Evolutionary conservation across 2,113 vertebrate genomes (phyloP), one percentile per base, ranked within the genome.

Genomic region (Psilopogon haemacephalus): DNA sequence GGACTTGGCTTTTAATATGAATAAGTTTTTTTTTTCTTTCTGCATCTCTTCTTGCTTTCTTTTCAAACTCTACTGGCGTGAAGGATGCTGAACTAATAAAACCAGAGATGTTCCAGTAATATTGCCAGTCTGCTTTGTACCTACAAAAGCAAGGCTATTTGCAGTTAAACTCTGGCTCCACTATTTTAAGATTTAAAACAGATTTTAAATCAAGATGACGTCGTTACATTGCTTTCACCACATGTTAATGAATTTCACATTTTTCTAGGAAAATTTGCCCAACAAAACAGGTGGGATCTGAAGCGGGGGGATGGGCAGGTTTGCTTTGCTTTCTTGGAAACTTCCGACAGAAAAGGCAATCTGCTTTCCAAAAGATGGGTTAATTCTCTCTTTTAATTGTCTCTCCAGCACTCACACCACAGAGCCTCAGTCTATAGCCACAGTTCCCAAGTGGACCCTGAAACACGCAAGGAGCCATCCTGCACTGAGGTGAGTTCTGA

Each of bases 201-300:
- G 85, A 96, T 95, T 95, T 95, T 88, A 91, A 96, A 95, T 88
- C 95, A 94, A 86, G 82, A 95, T 93, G 91, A 94, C 48, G 28
- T 89, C 15, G 2, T 67, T 93, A 74, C 85, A 86, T 83, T 95
- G 75, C 89, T 91, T 95, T 95, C 87, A 92, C 87, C 94, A 95
- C 89, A 96, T 81, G 79, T 91, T 95, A 96, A 96, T 94, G 89
- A 89, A 92, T 94, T 93, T 94, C 94, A 96, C 79, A 78, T 96
- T 96, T 95, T 94, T 93, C 89, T 65, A 78, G 69, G 75, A 20
- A 86, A 87, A 64, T n/a, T n/a, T n/a, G 16, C 12, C 46, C 48
- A 50, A 4, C 67, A 74, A 94, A 95, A 89, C 96, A 96, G 96
- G 93, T 96, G 89, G 94, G 89, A 91, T 89, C 64, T 68, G 59